Base-by-base conservation (phyloP, 2,797 vertebrate species). In the Xiphorhynchus erythropygius region DNA sequence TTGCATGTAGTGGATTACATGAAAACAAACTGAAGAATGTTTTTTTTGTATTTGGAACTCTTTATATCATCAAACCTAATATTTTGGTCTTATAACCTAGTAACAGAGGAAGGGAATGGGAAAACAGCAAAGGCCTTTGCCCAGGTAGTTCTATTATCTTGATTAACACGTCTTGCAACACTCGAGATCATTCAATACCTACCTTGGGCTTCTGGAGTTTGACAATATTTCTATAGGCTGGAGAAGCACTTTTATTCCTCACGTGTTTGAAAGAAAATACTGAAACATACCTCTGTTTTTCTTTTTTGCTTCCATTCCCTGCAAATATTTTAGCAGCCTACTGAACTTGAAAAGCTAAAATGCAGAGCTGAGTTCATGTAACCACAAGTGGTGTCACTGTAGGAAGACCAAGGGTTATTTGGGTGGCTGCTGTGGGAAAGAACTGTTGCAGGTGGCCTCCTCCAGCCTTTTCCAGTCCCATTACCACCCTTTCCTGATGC, bases 311-410 rank as follows among this genome's bases (percentile, higher is more conserved):
- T 47, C 6, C 7, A 3, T 83, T 73, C 22, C 47, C 39, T 73
- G 32, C 5, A 3, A 60, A 53, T 55, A 16, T 81, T 81, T 78
- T 69, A 42, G 25, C 11, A 71, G 60, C 32, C 27, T 49, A 0
- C 41, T 92, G 13, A 56, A 50, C 53, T 73, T 52, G 2, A 76
- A 76, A 84, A 87, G 25, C 19, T 63, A 2, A 55, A 79, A 67
- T 53, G 41, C 30, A 56, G 52, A 37, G 11, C 47, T 55, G 57
- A 47, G 19, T 25, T 93, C 25, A 2, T 1, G 1, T 85, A 77
- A 41, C 41, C 37, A 13, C 0, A 0, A 9, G 17, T 18, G 7
- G 23, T 2, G 1, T 68, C 2, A 2, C 37, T 55, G 27, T 25
- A 46, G 62, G 53, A 71, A 60, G 33, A 27, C 16, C 41, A 27